A percentile compares a stretch with the other conserved stretches of the same genome.
Evolutionary conservation across 2,888 invertebrate species (phyloP).

Genomic region (Slavum lentiscoides): DNA sequence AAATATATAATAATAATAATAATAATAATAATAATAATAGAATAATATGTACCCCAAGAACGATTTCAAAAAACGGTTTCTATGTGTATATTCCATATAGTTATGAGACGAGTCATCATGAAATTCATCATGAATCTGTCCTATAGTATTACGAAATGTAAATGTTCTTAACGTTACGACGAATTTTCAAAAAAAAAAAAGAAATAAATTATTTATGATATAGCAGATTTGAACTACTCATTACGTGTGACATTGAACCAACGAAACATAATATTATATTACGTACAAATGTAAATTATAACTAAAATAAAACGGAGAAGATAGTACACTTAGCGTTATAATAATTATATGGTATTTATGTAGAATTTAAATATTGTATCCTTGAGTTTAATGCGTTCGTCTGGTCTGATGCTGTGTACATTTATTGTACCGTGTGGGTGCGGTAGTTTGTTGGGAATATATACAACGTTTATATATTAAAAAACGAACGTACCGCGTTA

Average conservation of each 20-base stretch:
- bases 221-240: not conserved
- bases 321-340: not conserved
- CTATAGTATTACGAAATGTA: too few species aligned
- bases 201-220: not conserved
- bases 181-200: too few species aligned
- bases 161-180: too few species aligned
- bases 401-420: not conserved
- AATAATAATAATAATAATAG: too few species aligned
- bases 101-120: too few species aligned
- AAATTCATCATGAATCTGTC: too few species aligned
- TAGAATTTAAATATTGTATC: constrained; percentile 30
- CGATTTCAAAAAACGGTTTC: too few species aligned
- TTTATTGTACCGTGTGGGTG: constrained; percentile 10
- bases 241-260: too few species aligned
- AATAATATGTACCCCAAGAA: too few species aligned
- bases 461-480: constrained; percentile 9
- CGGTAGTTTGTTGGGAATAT: not conserved
- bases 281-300: not conserved
- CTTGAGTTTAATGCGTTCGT: constrained; percentile 25
- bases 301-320: not conserved
- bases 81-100: too few species aligned
- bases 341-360: not conserved
- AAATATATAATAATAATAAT: too few species aligned
- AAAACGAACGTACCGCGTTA: not conserved
- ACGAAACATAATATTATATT: too few species aligned